Conservation (phyloP, 2,888 invertebrate species). For the Carcina quercana region DNA sequence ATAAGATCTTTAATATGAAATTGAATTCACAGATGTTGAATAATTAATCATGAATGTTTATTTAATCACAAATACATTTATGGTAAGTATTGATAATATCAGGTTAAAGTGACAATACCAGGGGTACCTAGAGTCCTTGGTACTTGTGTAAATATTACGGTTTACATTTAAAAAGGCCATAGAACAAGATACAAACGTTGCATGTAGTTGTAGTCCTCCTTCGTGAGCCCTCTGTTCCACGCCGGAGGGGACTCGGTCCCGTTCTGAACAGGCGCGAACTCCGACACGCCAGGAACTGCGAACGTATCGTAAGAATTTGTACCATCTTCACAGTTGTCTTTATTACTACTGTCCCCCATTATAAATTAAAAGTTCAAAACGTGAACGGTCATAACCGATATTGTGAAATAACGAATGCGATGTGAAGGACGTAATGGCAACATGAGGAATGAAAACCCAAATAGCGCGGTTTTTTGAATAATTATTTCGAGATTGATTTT, state of each 20-base stretch:
- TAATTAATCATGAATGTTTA: too few relatives aligned
- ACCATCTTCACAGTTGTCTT: conserved; percentile 33
- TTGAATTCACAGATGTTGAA: too few relatives aligned
- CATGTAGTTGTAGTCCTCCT: conserved; percentile 83
- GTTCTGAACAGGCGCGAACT: conserved; percentile 82
- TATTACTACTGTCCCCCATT: conserved; percentile 48
- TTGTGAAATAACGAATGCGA: conserved; percentile 18
- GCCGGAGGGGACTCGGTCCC: conserved; percentile 74
- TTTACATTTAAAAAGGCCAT: too few relatives aligned
- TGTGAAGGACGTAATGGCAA: conserved; percentile 50
- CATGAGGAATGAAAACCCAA: conserved; percentile 36
- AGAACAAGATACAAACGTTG: conserved; percentile 86
- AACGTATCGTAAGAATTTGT: conserved; percentile 52
- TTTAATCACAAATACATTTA: too few relatives aligned
- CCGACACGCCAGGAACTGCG: conserved; percentile 91
- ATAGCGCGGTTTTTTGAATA: conserved; percentile 56
- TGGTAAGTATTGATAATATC: too few relatives aligned
- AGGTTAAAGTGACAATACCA: too few relatives aligned
- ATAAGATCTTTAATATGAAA: too few relatives aligned
- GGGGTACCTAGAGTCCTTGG: neutral
- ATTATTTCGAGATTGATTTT: neutral
- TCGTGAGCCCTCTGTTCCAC: conserved; percentile 80
- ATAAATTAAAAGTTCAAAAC: conserved; percentile 46
- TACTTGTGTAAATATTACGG: too few relatives aligned
- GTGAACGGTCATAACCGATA: conserved; percentile 54